Evolutionary conservation across 2,888 invertebrate genomes (phyloP).

Genomic region (Drosophila borealis): DNA sequence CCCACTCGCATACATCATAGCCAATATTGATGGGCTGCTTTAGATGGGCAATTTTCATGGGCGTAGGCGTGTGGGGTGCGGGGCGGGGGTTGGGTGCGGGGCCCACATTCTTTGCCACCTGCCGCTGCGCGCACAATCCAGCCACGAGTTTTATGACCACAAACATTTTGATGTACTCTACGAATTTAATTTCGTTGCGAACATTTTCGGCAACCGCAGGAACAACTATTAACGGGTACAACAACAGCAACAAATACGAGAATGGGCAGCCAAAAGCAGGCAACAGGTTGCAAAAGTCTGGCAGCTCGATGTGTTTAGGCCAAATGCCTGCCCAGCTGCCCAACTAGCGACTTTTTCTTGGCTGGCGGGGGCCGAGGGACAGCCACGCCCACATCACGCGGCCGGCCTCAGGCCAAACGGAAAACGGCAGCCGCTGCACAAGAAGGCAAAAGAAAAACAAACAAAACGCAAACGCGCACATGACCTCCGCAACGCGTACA

Average conservation of each 20-base stretch:
- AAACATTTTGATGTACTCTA: slow-evolving; percentile 71
- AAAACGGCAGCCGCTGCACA: slow-evolving; percentile 29
- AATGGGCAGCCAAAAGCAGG: slow-evolving; percentile 36
- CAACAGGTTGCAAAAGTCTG: slow-evolving; percentile 71
- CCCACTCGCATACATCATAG: slow-evolving; percentile 60
- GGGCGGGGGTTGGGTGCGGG: background rate
- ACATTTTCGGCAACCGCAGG: slow-evolving; percentile 17
- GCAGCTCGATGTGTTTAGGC: slow-evolving; percentile 33
- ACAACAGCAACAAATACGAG: slow-evolving; percentile 13
- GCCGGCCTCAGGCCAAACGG: slow-evolving; percentile 55
- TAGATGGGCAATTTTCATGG: slow-evolving; percentile 1
- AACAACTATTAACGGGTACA: background rate
- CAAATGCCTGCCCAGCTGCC: slow-evolving; percentile 20
- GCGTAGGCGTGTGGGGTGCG: background rate
- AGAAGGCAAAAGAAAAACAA: slow-evolving; percentile 37
- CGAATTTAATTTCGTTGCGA: slow-evolving; percentile 43
- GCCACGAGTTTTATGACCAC: slow-evolving; percentile 46
- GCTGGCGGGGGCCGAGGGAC: background rate
- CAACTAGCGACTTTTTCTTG: background rate
- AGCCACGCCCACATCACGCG: slow-evolving; percentile 46
- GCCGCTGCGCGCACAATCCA: slow-evolving; percentile 16
- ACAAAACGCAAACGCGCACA: slow-evolving; percentile 47
- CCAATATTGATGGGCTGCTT: slow-evolving; percentile 39
- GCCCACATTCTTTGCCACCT: slow-evolving; percentile 31
- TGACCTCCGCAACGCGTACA: slow-evolving; percentile 58